Base-by-base conservation (phyloP, 2,113 vertebrate species). In the Sardina pilchardus region DNA sequence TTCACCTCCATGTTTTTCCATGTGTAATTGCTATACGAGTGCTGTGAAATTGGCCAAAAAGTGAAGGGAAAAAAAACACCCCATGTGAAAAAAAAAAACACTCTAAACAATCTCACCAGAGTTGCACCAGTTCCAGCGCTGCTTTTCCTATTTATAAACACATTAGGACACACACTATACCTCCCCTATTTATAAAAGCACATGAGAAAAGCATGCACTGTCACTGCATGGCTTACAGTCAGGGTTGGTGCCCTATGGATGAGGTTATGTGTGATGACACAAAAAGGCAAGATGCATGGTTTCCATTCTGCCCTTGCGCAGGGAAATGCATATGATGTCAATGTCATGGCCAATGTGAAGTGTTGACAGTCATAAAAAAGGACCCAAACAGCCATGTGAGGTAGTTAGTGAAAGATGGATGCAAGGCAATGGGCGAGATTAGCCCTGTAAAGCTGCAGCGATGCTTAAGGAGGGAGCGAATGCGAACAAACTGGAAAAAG, bases 321-420 rank as follows among this genome's bases (percentile, higher is more conserved):
- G 90, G 91, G 92, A 94, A 93, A 94, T 91, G 92, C 89, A 93
- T 89, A 90, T 93, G 89, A 93, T 87, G 92, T 89, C 88, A 92
- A 92, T 91, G 91, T 93, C 91, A 91, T 4, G 67, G 93, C 85
- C 89, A 90, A 92, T 91, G 89, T 92, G 91, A 94, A 89, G 91
- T 81, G 93, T 89, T 92, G 93, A 95, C 92, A 92, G 91, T 88
- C 88, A 47, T 78, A 91, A 90, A 91, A 92, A 92, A 91, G 92
- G 89, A 86, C 92, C 91, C 63, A 92, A 94, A 94, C 93, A 92
- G 94, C 92, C 92, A 86, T 36, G 86, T 48, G 85, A 45, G 87
- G 89, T 88, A 85, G 84, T 78, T 81, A 92, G 88, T 89, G 91
- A 93, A 90, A 93, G 94, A 92, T 88, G 87, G 90, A 90, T 82